Base-by-base conservation (phyloP, 2,797 vertebrate species). In the Nothura maculosa region DNA sequence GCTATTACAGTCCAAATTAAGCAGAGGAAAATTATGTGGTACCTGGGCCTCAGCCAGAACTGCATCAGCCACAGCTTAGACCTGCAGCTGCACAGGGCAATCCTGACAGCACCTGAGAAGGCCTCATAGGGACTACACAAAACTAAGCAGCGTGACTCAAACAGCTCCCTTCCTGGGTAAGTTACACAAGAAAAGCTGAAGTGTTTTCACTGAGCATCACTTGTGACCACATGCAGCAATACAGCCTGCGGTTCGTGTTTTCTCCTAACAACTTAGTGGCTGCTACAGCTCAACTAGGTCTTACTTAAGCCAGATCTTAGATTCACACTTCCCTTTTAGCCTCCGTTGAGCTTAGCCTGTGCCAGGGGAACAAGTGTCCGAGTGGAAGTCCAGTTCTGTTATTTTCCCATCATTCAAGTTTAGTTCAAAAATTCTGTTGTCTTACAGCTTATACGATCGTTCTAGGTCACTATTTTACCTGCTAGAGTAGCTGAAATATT, bases 401-500 rank as follows among this genome's bases (percentile, higher is more conserved):
- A 82, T 52, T 80, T 6, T 74, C 16, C 47, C 22, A 21, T 28
- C 43, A 45, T 67, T 80, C 66, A 34, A 78, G 38, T 42, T 66
- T 48, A 24, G 34, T 13, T 36, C 70, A 32, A 80, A 43, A 48
- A 78, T 54, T 28, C 73, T 85, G 4, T 82, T 75, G 58, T 70
- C 80, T 87, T 73, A 75, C 48, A 87, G 28, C 34, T 36, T 70
- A 8, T 25, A 66, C 9, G 87, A 69, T 6, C 77, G 43, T 88
- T 92, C 85, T 73, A 74, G 45, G 61, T 63, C 20, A 34, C 38
- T 54, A 30, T 75, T 90, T 97, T 97, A 98, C 98, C 97, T 97
- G 97, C 81, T 84, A 94, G 19, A 30, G 85, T 76, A 91, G 93
- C 19, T 89, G 96, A 96, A 95, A 85, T 43, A 70, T 7, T 91